Conservation (phyloP, 2,113 vertebrate species). For the Dendrocopos noguchii region DNA sequence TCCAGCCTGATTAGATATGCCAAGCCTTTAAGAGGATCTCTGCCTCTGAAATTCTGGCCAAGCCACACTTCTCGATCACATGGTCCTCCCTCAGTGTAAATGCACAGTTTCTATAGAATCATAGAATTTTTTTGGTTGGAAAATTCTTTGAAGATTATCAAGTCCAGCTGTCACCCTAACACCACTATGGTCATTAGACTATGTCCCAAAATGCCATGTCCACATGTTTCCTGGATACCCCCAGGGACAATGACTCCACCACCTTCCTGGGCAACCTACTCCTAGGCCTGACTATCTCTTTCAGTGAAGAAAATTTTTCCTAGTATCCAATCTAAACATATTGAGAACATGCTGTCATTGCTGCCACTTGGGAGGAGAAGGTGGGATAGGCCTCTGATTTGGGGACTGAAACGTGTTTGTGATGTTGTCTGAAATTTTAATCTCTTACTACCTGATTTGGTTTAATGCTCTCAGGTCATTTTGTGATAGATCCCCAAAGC, state of each 20-base stretch:
- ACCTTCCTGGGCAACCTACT: too few relatives aligned
- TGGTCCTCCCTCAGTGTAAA: background rate
- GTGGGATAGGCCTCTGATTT: background rate
- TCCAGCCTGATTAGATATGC: background rate
- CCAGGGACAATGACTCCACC: too few relatives aligned
- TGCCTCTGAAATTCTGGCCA: background rate
- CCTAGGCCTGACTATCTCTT: too few relatives aligned
- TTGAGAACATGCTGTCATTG: background rate
- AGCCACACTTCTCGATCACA: background rate
- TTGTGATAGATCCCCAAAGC: background rate
- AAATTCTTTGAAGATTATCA: too few relatives aligned
- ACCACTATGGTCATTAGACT: too few relatives aligned
- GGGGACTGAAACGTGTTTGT: background rate
- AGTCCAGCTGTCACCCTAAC: too few relatives aligned
- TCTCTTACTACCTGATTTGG: background rate
- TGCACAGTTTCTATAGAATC: background rate
- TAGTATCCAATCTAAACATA: background rate
- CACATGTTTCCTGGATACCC: too few relatives aligned
- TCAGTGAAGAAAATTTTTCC: too few relatives aligned
- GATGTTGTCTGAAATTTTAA: background rate
- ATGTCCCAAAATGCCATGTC: too few relatives aligned
- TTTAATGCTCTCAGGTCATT: background rate
- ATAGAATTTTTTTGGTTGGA: too few relatives aligned
- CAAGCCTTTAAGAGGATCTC: background rate
- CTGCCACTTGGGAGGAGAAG: background rate